Base-by-base conservation (phyloP, 2,113 vertebrate species). In the Seriola quinqueradiata region DNA sequence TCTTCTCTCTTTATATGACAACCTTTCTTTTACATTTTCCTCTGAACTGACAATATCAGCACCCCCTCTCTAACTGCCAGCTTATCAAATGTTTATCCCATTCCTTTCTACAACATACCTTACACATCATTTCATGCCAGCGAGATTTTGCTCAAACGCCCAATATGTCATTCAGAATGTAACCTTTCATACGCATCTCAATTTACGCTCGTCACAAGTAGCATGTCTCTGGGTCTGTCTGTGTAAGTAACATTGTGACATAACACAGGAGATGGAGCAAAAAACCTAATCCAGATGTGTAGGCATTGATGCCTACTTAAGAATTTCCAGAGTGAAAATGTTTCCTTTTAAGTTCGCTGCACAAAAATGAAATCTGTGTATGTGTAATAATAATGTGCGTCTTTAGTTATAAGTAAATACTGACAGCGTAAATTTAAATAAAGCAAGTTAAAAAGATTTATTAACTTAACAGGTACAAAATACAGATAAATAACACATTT, bases 361-460 rank as follows among this genome's bases (percentile, higher is more conserved):
- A 72, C 0, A 40, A 71, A 52, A 71, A 23, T 7, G 0, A 4
- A 50, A 21, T 48, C 12, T 67, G 23, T 72, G 23, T 7, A 23
- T 44, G 60, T 28, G 42, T 19, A 34, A 40, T 32, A 57, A 54
- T 7, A 8, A 57, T 21, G 32, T 32, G 32, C 7, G 36, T 44
- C 23, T 63, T 54, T 7, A 48, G 44, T 44, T 70, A 73, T 42
- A 60, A 66, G 1, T 11, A 25, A 46, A 34, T 8, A 58, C 28
- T 42, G n/a, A 65, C 7, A 44, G 23, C 14, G 11, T 5, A 57
- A 0, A 64, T 19, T 82, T 77, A 70, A 84, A 82, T 59, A 90
- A 88, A 86, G 8, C 23, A 81, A 72, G 78, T 77, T 83, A 88
- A 79, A 86, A 90, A 94, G 68, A 78, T 90, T 87, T 88, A 83